Conservation (phyloP, 1,140 invertebrate species). For the Medauroidea extradentata region DNA sequence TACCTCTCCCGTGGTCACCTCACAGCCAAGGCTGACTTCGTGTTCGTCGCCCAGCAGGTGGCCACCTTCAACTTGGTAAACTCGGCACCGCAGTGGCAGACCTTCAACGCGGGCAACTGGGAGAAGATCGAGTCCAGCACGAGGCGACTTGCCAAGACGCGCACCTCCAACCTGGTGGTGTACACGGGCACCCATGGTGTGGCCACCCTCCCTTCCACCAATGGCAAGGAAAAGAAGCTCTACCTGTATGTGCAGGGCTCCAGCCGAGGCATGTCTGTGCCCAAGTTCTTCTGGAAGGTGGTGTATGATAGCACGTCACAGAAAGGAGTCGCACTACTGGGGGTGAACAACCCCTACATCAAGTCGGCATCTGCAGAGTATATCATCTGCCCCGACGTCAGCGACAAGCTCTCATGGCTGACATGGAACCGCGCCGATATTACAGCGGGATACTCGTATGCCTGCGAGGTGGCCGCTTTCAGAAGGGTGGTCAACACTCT, state of each 20-base stretch:
- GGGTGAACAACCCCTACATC: constrained; percentile 60
- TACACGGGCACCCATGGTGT: constrained; percentile 39
- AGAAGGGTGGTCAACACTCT: constrained; percentile 48
- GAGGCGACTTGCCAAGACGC: not conserved
- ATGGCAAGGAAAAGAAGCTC: constrained; percentile 41
- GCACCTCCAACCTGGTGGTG: not conserved
- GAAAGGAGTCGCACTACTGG: constrained; percentile 53
- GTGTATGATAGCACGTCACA: constrained; percentile 49
- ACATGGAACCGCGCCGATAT: constrained; percentile 49
- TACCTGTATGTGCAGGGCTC: constrained; percentile 44
- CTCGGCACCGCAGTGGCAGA: constrained; percentile 45
- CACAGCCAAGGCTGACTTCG: constrained; percentile 42
- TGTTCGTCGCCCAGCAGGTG: constrained; percentile 32
- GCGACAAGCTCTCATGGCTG: constrained; percentile 48
- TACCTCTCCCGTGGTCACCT: constrained; percentile 44
- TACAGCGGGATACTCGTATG: constrained; percentile 57
- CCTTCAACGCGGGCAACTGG: constrained; percentile 48
- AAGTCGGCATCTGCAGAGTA: not conserved
- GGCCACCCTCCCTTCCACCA: constrained; percentile 23
- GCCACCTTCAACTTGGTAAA: constrained; percentile 47
- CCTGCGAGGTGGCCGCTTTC: constrained; percentile 58
- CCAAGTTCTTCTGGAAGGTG: constrained; percentile 58
- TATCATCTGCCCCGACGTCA: constrained; percentile 39
- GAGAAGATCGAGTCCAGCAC: constrained; percentile 28
- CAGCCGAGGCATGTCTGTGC: constrained; percentile 47